Conservation (phyloP, 2,113 vertebrate species). For the Aphelocoma coerulescens region DNA sequence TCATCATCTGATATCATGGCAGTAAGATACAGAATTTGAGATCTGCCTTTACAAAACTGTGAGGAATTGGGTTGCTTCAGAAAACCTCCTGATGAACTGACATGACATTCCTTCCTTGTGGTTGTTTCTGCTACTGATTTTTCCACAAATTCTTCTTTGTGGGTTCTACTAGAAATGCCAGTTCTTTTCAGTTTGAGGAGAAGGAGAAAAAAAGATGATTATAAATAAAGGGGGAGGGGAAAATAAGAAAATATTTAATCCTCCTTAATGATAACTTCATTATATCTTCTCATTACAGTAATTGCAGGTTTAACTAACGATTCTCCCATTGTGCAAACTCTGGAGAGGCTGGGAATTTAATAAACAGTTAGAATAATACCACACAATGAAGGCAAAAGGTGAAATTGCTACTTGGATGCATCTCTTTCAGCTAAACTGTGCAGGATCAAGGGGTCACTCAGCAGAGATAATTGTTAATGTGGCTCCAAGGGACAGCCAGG, state of each 20-base stretch:
- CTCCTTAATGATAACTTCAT: conserved; percentile 34
- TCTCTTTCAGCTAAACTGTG: conserved; percentile 47
- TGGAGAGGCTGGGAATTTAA: conserved; percentile 30
- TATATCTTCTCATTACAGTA: conserved; percentile 51
- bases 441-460: conserved; percentile 42
- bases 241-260: neutral
- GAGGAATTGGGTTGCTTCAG: neutral
- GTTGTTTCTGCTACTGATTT: neutral
- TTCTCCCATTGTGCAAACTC: conserved; percentile 6
- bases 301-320: conserved; percentile 42
- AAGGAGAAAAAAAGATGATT: neutral
- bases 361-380: conserved; percentile 50
- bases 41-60: neutral
- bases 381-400: conserved; percentile 51
- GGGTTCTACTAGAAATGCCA: neutral
- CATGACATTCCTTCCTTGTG: neutral
- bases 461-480: conserved; percentile 72
- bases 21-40: neutral
- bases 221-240: neutral
- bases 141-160: neutral
- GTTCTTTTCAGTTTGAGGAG: neutral
- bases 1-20: neutral
- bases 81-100: neutral
- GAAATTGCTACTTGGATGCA: conserved; percentile 56
- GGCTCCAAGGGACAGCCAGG: conserved; percentile 1